Evolutionary conservation across 1,140 invertebrate genomes (phyloP), one percentile per base, ranked within the genome.

Genomic region (Drosophila tsacasi): DNA sequence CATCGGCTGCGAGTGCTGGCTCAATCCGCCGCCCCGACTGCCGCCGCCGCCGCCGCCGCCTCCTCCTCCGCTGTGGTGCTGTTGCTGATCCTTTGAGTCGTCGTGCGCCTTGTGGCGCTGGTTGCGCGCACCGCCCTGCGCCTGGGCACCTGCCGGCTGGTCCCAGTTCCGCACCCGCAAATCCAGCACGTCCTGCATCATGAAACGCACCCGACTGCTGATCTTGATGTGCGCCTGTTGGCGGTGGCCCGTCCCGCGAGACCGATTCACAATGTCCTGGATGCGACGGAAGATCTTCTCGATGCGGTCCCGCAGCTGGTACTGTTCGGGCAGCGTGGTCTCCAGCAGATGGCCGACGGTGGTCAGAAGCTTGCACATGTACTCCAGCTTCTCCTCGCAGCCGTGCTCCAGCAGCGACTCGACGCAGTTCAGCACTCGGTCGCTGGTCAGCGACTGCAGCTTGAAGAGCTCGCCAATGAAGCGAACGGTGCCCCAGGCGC

Each of bases 331-430:
- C 0, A 47, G 55, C 3, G 74, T 68, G 2, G 50, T 68, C 40
- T 92, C 86, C 27, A 93, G 92, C 25, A 96, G 86, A 62, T 97
- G 96, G 1, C 98, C 98, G 73, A 99, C 96, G 0, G 98, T 99
- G 13, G 96, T 97, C n/a, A 99, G 93, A 50, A 99, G 94, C 93
- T 98, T 97, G 93, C 98, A 99, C 30, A 99, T 94, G 92, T 98
- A 98, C 93, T 99, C 98, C n/a, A 99, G 93, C 84, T 96, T 97
- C 83, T 99, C 98, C 92, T 98, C 98, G 84, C 98, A 97, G 32
- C 94, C 93, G 92, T 96, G 95, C 6, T 94, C 93, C 23, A 99
- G 93, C 60, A 99, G 94, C 71, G 96, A 96, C 37, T 95, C 94
- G 73, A 99, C 95, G 93, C 98, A 99, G 72, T 95, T 94, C 74